Conservation (phyloP, 2,888 invertebrate genomes). For the Pheosia tremula region DNA sequence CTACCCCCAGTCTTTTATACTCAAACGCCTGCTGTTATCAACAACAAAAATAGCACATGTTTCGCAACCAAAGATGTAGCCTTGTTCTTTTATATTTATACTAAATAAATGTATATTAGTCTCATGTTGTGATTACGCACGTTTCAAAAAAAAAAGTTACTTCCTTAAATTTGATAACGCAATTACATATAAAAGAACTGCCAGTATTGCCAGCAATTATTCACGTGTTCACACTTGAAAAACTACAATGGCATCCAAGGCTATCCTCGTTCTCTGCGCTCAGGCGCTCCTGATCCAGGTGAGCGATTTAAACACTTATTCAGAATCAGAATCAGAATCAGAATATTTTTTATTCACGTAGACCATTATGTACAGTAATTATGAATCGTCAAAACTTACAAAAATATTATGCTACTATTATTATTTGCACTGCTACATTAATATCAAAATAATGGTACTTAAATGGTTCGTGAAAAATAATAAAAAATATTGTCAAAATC, state of each 20-base stretch:
- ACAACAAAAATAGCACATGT: not conserved
- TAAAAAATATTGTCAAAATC: too few relatives aligned
- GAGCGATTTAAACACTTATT: not conserved
- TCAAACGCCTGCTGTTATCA: not conserved
- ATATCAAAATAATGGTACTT: too few relatives aligned
- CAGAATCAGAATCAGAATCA: too few relatives aligned
- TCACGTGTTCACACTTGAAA: slow-evolving; percentile 4
- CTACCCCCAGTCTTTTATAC: slow-evolving; percentile 12
- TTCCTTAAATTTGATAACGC: not conserved
- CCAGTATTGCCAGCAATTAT: slow-evolving; percentile 6
- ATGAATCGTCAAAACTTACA: too few relatives aligned
- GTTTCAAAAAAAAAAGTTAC: not conserved
- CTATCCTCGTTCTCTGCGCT: slow-evolving; percentile 38
- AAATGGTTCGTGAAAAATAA: too few relatives aligned
- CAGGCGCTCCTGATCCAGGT: slow-evolving; percentile 25
- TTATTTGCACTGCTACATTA: too few relatives aligned
- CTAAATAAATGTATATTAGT: not conserved
- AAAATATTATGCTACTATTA: too few relatives aligned
- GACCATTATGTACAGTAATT: too few relatives aligned
- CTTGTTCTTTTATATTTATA: not conserved
- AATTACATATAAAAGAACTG: not conserved
- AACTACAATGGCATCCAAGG: slow-evolving; percentile 40
- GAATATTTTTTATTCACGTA: too few relatives aligned
- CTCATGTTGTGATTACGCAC: not conserved
- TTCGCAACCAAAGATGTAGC: not conserved